phyloP scores from a whole-genome alignment of 2,797 vertebrate species.

The Neomorphus geoffroyi region DNA sequence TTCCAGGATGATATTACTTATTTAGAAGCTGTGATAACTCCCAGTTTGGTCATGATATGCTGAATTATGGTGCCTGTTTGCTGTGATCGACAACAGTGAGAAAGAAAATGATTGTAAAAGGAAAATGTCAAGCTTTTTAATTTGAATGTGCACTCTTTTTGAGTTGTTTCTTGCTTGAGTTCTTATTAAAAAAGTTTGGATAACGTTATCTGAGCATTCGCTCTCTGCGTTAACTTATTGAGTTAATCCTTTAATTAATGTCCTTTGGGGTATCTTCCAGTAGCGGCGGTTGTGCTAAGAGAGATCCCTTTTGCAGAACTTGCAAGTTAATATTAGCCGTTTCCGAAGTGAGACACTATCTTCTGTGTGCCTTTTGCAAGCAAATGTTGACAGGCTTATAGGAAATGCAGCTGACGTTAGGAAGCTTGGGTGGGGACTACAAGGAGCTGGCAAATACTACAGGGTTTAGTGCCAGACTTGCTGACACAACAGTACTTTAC shows the following conservation, averaged over 20 bases:
- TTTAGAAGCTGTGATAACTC: neutral
- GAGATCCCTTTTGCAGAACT: neutral
- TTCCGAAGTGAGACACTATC: slow-evolving; percentile 22
- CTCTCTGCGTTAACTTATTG: neutral
- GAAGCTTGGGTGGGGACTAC: slow-evolving; percentile 43
- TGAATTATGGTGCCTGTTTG: neutral
- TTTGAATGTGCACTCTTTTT: neutral
- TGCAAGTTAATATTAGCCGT: neutral
- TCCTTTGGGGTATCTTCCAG: neutral
- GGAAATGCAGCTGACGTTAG: slow-evolving; percentile 55
- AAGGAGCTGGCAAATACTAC: slow-evolving; percentile 45
- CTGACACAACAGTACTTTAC: slow-evolving; percentile 41
- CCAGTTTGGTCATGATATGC: neutral
- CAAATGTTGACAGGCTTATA: slow-evolving; percentile 19
- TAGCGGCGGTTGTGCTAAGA: neutral
- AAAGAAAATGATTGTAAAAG: neutral
- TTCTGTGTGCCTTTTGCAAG: slow-evolving; percentile 47
- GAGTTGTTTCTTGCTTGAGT: neutral
- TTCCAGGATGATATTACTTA: neutral
- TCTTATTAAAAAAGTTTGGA: neutral
- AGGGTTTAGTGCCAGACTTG: slow-evolving; percentile 32
- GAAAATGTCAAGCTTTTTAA: neutral
- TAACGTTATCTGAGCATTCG: neutral
- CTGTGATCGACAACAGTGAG: neutral
- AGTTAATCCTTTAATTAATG: neutral